These are phyloP conservation scores for Cololabis saira DNA, from an alignment of 2,113 vertebrate genomes.

Conservation along the genomic window DNA sequence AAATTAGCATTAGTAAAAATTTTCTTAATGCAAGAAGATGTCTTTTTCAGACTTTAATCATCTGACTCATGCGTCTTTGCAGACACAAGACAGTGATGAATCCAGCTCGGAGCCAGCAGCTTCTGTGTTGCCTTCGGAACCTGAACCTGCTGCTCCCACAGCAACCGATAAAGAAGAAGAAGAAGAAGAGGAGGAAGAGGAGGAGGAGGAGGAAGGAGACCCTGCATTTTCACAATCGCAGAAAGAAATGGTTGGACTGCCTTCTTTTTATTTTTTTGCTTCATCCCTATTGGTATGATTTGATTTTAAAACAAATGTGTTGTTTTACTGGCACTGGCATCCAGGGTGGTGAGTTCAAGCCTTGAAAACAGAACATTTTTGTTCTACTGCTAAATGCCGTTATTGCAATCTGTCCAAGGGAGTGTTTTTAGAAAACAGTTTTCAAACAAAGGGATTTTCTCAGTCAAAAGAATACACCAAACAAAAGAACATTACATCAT, in stretches of 20 bases:
- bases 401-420: too few relatives aligned
- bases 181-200: too few relatives aligned
- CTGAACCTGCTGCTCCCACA: conserved; percentile 38
- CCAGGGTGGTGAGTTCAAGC: too few relatives aligned
- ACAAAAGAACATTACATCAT: too few relatives aligned
- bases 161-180: conserved; percentile 14
- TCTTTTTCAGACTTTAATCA: background rate
- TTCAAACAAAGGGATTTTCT: too few relatives aligned
- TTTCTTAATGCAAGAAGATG: background rate
- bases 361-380: too few relatives aligned
- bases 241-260: conserved; percentile 61
- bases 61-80: background rate
- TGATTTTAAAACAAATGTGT: background rate
- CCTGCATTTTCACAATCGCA: conserved; percentile 32
- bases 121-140: conserved; percentile 33
- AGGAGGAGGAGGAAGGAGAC: conserved; percentile 28
- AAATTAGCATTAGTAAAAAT: background rate
- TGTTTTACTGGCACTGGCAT: too few relatives aligned
- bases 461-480: too few relatives aligned
- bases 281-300: background rate
- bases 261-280: conserved; percentile 6
- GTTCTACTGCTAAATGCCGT: too few relatives aligned
- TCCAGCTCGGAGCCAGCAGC: conserved; percentile 23
- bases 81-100: conserved; percentile 56
- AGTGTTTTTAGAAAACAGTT: too few relatives aligned